Conservation (phyloP, 2,113 vertebrate genomes). For the Donacobius atricapilla region DNA sequence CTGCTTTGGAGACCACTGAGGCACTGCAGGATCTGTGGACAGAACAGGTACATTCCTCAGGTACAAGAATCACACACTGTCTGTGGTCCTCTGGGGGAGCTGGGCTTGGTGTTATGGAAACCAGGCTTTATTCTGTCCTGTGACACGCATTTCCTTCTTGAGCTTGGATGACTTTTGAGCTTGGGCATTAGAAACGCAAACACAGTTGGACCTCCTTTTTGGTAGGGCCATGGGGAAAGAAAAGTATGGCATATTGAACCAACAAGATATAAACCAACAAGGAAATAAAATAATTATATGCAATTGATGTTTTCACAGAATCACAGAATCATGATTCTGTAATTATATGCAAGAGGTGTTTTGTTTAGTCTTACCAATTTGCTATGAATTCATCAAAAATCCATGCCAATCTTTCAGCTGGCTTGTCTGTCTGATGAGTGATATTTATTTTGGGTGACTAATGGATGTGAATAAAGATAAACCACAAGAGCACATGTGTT, state of each 20-base stretch:
- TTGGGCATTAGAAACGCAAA: neutral
- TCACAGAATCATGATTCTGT: neutral
- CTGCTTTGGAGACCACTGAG: neutral
- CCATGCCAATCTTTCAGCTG: neutral
- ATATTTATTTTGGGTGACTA: neutral
- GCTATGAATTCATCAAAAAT: neutral
- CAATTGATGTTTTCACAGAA: neutral
- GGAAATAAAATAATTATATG: neutral
- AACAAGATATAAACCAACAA: neutral
- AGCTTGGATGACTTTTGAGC: neutral
- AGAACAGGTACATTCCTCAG: neutral
- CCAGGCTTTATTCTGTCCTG: neutral
- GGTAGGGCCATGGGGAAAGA: rapidly evolving
- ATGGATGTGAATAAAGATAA: neutral
- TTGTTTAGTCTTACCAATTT: neutral
- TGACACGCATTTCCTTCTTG: neutral
- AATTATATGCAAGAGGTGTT: neutral
- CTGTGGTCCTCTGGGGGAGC: neutral
- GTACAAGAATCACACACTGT: neutral
- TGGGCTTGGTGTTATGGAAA: neutral
- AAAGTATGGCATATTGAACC: neutral
- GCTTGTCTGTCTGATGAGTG: neutral
- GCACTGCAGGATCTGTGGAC: neutral
- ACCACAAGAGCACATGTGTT: neutral
- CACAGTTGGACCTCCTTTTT: neutral